Conservation (phyloP, 2,797 vertebrate genomes). For the Muscicapa comitata region DNA sequence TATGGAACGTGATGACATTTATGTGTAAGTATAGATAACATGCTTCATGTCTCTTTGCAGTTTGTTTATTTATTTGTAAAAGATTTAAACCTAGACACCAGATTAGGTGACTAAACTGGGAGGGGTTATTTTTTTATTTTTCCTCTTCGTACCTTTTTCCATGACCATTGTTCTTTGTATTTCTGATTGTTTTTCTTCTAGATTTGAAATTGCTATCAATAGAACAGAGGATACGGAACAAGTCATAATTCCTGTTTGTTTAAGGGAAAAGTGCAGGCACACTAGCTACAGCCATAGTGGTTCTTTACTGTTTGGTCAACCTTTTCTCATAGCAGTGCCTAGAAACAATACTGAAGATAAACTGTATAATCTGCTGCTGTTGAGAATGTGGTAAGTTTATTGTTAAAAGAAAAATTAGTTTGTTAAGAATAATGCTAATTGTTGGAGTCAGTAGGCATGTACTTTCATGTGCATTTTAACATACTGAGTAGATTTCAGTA, state of each 20-base stretch:
- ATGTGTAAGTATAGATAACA: conserved; percentile 86
- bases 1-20: conserved; percentile 98
- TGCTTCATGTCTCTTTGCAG: not conserved
- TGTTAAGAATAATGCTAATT: not conserved
- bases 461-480: not conserved
- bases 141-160: not conserved
- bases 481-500: not conserved
- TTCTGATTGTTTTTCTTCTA: conserved; percentile 56
- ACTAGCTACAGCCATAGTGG: conserved; percentile 94
- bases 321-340: conserved; percentile 94
- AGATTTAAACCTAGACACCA: not conserved
- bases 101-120: not conserved
- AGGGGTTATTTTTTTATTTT: not conserved
- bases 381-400: conserved; percentile 87
- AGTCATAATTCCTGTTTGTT: conserved; percentile 94
- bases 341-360: conserved; percentile 94
- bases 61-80: not conserved
- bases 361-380: conserved; percentile 93
- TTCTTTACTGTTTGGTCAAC: conserved; percentile 92
- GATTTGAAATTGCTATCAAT: conserved; percentile 92
- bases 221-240: conserved; percentile 92
- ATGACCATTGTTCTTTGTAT: not conserved
- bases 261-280: conserved; percentile 95
- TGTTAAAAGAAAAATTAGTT: not conserved
- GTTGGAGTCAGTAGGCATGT: not conserved